A percentile compares a stretch with the other conserved stretches of the same genome.
These are phyloP conservation scores for Ctena decussata DNA, from an alignment of 2,888 invertebrate species.

Conservation along the genomic window DNA sequence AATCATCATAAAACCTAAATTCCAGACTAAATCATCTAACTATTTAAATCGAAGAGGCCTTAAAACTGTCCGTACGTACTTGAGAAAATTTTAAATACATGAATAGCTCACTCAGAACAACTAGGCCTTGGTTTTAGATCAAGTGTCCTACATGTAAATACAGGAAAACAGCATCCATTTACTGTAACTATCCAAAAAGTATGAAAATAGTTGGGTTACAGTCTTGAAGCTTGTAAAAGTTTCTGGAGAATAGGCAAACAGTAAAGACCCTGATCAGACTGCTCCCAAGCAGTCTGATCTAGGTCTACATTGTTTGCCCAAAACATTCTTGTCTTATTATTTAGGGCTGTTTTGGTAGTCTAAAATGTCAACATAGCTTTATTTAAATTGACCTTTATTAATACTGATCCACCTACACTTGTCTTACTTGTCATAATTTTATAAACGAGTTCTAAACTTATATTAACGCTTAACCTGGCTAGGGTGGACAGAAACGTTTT, in stretches of 20 bases:
- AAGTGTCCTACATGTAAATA: too few relatives aligned
- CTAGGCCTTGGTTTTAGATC: background rate
- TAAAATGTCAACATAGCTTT: background rate
- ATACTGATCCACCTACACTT: background rate
- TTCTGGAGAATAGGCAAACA: too few relatives aligned
- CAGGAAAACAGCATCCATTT: too few relatives aligned
- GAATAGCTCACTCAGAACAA: background rate
- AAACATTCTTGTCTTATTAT: too few relatives aligned
- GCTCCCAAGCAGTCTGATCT: background rate
- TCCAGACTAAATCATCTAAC: background rate
- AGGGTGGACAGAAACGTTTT: too few relatives aligned
- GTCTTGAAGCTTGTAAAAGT: too few relatives aligned
- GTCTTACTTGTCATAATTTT: too few relatives aligned
- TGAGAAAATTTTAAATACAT: background rate
- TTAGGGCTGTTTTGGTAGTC: too few relatives aligned
- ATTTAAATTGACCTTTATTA: background rate
- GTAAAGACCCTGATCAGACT: background rate
- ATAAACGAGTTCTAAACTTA: too few relatives aligned
- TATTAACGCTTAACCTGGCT: too few relatives aligned
- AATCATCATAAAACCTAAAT: background rate
- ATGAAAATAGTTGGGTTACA: too few relatives aligned
- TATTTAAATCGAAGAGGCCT: background rate
- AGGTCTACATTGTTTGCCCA: background rate
- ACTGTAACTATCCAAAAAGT: too few relatives aligned
- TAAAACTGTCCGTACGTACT: background rate